Base-by-base conservation (phyloP, 2,888 invertebrate species). In the Anarsia innoxiella region DNA sequence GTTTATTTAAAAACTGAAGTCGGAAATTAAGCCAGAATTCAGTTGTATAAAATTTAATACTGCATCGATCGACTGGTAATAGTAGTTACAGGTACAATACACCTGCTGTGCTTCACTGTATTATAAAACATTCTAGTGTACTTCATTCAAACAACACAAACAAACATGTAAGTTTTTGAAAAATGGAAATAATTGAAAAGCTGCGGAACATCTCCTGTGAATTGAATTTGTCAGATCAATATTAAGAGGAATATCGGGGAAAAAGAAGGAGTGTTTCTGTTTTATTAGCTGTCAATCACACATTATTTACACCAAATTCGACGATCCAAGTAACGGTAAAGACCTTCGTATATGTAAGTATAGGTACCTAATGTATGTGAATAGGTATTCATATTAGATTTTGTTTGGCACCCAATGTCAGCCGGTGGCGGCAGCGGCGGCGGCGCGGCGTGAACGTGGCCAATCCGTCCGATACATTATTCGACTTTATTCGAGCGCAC, bases 301-400 rank as follows among this genome's bases (percentile, higher is more conserved):
- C 60, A 60, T 64, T 67, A 70, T 69, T 68, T 68, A 66, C 59
- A 52, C 48, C 37, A 54, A 57, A 63, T 58, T 58, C 57, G 52
- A 56, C 60, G 64, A 62, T 62, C 61, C 56, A 52, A 40, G 38
- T 69, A 68, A 65, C 65, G 61, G 67, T 59, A 63, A 48, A 57
- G 59, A 59, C 67, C 69, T 58, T 55, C 65, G 60, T 57, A 49
- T 76, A 66, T 63, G n/a, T n/a, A n/a, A n/a, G n/a, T n/a, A n/a
- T n/a, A n/a, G n/a, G n/a, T n/a, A n/a, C n/a, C n/a, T n/a, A n/a
- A n/a, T n/a, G n/a, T n/a, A n/a, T n/a, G 79, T 76, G 70, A 76
- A 79, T 76, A 58, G 68, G 78, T 77, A 82, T 82, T 79, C 80
- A 82, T 82, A 80, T 82, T 82, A 79, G 78, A 79, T 80, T 78